A percentile compares a stretch with the other conserved stretches of the same genome.
Conservation (phyloP, 2,113 vertebrate species). For the Cochlearius cochlearius region DNA sequence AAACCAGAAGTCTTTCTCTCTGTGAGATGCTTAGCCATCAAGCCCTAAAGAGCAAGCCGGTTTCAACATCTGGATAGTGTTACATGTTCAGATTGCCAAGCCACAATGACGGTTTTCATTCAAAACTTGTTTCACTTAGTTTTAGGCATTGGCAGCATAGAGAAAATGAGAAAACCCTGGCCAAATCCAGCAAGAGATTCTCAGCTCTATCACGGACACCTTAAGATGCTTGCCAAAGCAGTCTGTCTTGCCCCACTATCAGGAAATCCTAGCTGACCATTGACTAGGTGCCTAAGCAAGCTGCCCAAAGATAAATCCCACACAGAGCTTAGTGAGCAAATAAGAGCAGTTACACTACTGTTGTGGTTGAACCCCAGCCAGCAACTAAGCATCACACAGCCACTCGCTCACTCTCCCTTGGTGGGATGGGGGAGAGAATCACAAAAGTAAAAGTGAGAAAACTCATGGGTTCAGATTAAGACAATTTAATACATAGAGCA, state of each 20-base stretch:
- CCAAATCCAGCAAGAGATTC: neutral
- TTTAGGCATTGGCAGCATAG: neutral
- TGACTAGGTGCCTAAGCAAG: neutral
- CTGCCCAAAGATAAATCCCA: neutral
- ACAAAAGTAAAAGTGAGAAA: too few species aligned
- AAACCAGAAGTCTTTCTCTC: neutral
- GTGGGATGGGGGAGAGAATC: too few species aligned
- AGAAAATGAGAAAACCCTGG: neutral
- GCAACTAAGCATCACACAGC: too few species aligned
- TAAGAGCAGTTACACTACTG: neutral
- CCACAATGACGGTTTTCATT: neutral
- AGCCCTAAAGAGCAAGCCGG: rapidly evolving
- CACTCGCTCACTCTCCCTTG: too few species aligned
- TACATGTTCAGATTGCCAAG: neutral
- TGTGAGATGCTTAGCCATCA: neutral
- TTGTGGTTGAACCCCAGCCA: too few species aligned
- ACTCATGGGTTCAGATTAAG: too few species aligned
- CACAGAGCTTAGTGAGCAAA: neutral
- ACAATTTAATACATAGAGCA: too few species aligned
- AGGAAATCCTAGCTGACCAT: neutral
- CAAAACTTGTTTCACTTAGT: neutral
- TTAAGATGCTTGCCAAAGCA: neutral
- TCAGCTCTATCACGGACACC: neutral
- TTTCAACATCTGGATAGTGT: neutral
- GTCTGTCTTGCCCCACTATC: neutral